A percentile compares a stretch with the other conserved stretches of the same genome.
phyloP scores from a whole-genome alignment of 2,888 invertebrate species.

The Cataglyphis altisquamis region DNA sequence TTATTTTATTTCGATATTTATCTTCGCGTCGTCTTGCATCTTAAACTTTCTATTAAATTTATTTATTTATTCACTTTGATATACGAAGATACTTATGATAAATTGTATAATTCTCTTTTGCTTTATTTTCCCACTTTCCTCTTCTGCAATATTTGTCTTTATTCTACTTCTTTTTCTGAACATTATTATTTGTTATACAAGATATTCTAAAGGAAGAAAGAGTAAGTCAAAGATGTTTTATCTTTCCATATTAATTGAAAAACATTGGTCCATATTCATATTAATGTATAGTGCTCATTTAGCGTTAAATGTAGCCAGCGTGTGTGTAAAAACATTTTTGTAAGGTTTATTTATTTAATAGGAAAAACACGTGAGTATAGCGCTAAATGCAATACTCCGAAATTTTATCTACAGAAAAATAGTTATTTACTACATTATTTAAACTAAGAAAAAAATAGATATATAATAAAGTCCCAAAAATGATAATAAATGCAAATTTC shows the following conservation, averaged over 20 bases:
- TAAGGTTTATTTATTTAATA: not conserved
- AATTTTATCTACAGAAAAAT: not conserved
- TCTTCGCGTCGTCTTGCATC: not conserved
- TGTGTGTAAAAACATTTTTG: not conserved
- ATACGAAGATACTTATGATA: slow-evolving; percentile 27
- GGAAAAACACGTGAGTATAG: not conserved
- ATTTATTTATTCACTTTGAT: slow-evolving; percentile 22
- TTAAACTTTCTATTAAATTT: slow-evolving; percentile 44
- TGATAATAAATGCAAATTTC: not conserved
- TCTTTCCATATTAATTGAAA: slow-evolving; percentile 9
- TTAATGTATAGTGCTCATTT: not conserved
- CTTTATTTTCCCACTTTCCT: not conserved
- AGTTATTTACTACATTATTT: not conserved
- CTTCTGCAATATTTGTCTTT: not conserved
- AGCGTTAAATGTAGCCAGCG: not conserved
- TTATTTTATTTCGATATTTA: slow-evolving; percentile 11
- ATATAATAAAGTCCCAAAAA: not conserved
- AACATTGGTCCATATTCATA: slow-evolving; percentile 26
- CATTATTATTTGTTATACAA: slow-evolving; percentile 15
- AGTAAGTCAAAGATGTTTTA: not conserved
- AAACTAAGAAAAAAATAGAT: slow-evolving; percentile 15
- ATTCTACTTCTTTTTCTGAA: not conserved
- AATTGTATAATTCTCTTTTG: slow-evolving; percentile 24
- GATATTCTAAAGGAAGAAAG: slow-evolving; percentile 32
- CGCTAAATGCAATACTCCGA: not conserved